These are phyloP conservation scores for Prosapia bicincta DNA, from an alignment of 2,888 invertebrate genomes.

Conservation along the genomic window DNA sequence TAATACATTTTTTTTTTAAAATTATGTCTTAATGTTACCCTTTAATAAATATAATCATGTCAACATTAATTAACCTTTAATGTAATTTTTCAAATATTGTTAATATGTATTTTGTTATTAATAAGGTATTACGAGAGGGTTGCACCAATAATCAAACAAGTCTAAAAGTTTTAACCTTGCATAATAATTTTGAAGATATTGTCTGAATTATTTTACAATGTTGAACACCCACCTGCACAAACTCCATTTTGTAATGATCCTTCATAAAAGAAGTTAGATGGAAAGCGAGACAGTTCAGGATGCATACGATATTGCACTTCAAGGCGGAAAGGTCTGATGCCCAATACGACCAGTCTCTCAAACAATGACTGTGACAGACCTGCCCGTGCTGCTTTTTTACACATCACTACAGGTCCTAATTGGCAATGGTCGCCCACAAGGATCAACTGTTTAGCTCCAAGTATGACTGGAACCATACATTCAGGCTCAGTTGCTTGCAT, in stretches of 20 bases:
- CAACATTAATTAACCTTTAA: too few species aligned
- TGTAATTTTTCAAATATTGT: too few species aligned
- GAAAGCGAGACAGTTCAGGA: conserved; percentile 94
- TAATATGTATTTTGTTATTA: too few species aligned
- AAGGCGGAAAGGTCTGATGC: conserved; percentile 93
- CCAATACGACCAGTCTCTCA: conserved; percentile 94
- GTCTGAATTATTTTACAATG: too few species aligned
- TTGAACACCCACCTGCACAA: conserved; percentile 72
- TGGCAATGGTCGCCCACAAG: conserved; percentile 99
- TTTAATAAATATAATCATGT: too few species aligned
- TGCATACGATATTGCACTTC: conserved; percentile 99
- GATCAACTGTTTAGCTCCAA: conserved; percentile 95
- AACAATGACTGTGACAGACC: conserved; percentile 97
- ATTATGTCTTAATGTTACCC: too few species aligned
- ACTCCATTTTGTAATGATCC: conserved; percentile 99
- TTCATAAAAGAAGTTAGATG: conserved; percentile 99
- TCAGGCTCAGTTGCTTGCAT: conserved; percentile 98
- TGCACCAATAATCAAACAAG: too few species aligned
- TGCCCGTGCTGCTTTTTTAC: conserved; percentile 96
- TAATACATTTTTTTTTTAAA: too few species aligned
- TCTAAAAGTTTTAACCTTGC: too few species aligned
- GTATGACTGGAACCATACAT: conserved; percentile 98
- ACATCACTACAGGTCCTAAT: conserved; percentile 98
- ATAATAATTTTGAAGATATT: too few species aligned
- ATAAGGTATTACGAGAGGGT: too few species aligned